phyloP scores from a whole-genome alignment of 2,113 vertebrate genomes.

The Strigops habroptila region DNA sequence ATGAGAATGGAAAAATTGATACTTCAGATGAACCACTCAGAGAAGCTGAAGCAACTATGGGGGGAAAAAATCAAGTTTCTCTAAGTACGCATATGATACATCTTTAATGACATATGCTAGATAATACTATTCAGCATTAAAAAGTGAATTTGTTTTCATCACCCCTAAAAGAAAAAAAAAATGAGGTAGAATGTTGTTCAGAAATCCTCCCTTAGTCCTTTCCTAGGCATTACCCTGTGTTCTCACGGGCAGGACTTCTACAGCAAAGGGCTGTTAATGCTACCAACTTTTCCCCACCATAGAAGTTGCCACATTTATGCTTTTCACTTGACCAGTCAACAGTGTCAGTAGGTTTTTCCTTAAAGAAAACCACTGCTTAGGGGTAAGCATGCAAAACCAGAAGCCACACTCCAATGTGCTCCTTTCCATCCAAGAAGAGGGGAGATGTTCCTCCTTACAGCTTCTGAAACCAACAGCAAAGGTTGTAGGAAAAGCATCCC shows the following conservation, averaged over 20 bases:
- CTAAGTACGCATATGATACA: not conserved
- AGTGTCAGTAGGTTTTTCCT: not conserved
- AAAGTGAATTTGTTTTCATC: not conserved
- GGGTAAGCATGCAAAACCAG: not conserved
- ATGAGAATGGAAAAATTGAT: not conserved
- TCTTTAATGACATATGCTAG: not conserved
- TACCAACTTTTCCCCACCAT: not conserved
- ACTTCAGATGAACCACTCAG: not conserved
- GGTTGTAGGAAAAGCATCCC: not conserved
- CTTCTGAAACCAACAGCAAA: not conserved
- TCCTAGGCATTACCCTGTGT: not conserved
- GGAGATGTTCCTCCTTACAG: not conserved
- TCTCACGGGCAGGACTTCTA: not conserved
- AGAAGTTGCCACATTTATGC: not conserved
- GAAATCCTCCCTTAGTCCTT: not conserved
- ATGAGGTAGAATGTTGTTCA: not conserved
- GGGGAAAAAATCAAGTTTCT: not conserved
- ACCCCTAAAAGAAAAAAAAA: not conserved
- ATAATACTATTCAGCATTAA: not conserved
- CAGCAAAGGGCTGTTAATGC: not conserved
- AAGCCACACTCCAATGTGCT: not conserved
- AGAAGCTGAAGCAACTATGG: not conserved
- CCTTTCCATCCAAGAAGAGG: not conserved
- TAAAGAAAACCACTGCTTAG: not conserved
- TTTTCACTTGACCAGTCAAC: not conserved